Percentiles rank a stretch among this genome's conserved stretches.
These are phyloP conservation scores for Alces alces DNA, from an alignment of 2,113 vertebrate genomes.

Conservation along the genomic window DNA sequence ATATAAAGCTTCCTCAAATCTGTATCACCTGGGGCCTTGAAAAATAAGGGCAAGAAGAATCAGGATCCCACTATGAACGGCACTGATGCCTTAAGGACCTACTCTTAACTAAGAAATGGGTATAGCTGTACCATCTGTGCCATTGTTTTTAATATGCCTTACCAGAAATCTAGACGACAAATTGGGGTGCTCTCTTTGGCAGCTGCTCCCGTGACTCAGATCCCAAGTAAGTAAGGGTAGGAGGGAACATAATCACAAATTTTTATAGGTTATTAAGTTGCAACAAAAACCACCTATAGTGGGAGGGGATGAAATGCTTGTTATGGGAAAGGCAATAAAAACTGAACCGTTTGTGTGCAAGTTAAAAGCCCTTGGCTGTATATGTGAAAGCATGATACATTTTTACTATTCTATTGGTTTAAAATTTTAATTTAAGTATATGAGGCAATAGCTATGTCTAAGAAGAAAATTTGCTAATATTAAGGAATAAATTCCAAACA, in stretches of 20 bases:
- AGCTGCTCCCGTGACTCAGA: background rate
- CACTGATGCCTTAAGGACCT: background rate
- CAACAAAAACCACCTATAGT: background rate
- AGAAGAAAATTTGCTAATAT: constrained; percentile 11
- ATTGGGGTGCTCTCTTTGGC: background rate
- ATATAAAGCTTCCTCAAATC: background rate
- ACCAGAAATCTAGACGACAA: background rate
- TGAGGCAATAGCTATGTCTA: background rate
- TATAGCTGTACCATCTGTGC: background rate
- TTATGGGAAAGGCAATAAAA: background rate
- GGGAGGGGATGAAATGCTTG: background rate
- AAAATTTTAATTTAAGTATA: constrained; percentile 1
- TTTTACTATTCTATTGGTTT: background rate
- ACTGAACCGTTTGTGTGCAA: background rate
- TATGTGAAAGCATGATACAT: background rate
- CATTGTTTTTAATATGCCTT: background rate
- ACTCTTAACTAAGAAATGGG: background rate
- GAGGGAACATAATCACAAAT: background rate
- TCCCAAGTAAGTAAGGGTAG: background rate
- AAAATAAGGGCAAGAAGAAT: background rate
- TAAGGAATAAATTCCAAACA: background rate
- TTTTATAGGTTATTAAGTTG: background rate
- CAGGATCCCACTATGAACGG: background rate
- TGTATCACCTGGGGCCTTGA: background rate
- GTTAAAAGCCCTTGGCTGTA: background rate